Evolutionary conservation across 2,888 invertebrate species (phyloP).

Genomic region (Nemoura dubitans): DNA sequence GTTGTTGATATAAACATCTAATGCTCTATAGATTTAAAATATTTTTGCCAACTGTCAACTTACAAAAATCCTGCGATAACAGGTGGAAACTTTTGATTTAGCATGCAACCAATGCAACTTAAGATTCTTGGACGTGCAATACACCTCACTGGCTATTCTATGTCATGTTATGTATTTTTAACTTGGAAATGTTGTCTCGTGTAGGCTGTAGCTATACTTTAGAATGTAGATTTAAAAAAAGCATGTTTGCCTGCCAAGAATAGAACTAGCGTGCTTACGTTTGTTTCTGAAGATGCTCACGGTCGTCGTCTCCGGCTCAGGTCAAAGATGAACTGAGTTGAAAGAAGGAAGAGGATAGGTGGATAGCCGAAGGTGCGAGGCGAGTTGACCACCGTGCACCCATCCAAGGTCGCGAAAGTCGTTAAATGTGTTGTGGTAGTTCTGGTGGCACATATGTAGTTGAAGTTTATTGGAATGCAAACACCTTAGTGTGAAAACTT

Average conservation of each 20-base stretch:
- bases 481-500: background rate
- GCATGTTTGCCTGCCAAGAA: background rate
- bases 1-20: too few species aligned
- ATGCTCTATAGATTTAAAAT: too few species aligned
- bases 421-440: background rate
- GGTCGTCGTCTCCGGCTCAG: background rate
- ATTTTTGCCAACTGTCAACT: background rate
- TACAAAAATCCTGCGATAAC: background rate
- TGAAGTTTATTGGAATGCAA: background rate
- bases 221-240: background rate
- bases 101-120: too few species aligned
- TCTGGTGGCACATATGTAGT: background rate
- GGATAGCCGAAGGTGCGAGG: background rate
- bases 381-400: background rate
- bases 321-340: background rate
- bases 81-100: too few species aligned
- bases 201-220: too few species aligned
- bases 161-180: too few species aligned
- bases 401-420: background rate
- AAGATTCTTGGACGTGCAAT: too few species aligned
- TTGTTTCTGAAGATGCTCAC: background rate
- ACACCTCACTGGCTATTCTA: too few species aligned
- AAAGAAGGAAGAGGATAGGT: background rate
- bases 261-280: background rate
- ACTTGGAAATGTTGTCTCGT: too few species aligned